Percentiles rank a stretch among this genome's conserved stretches.
Evolutionary conservation across 2,113 vertebrate species (phyloP).

Genomic region (Bubo bubo): DNA sequence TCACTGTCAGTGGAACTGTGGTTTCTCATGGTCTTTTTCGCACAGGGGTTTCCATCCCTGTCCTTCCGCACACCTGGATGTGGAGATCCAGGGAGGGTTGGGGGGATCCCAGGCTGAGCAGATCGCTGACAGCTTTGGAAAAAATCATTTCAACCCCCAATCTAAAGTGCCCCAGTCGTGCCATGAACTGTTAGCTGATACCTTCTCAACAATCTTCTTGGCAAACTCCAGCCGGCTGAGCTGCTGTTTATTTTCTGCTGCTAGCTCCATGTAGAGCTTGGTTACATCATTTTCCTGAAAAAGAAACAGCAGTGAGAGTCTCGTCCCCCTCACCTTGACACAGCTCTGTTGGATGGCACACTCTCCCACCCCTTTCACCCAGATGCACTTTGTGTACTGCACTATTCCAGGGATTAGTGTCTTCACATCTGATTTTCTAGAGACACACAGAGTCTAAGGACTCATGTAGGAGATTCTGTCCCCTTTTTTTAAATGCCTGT

Average conservation of each 20-base stretch:
- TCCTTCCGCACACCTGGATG: not conserved
- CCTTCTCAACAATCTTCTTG: slow-evolving; percentile 82
- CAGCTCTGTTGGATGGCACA: not conserved
- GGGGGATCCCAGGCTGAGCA: not conserved
- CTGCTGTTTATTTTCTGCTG: slow-evolving; percentile 81
- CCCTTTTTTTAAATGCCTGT: not conserved
- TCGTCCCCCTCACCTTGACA: not conserved
- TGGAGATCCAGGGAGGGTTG: not conserved
- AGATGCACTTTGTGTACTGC: not conserved
- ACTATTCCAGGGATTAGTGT: not conserved
- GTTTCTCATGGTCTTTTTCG: not conserved
- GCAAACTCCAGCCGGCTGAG: slow-evolving; percentile 87
- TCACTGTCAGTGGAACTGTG: not conserved
- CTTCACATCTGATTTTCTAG: not conserved
- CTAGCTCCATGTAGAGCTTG: slow-evolving; percentile 79
- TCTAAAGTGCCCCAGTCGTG: not conserved
- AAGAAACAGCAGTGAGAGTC: not conserved
- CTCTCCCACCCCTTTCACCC: not conserved
- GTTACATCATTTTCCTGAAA: slow-evolving; percentile 84
- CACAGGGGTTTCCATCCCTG: not conserved
- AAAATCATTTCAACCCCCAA: not conserved
- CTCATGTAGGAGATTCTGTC: not conserved
- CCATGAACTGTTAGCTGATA: slow-evolving; percentile 43
- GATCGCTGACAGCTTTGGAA: not conserved
- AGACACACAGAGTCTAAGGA: not conserved